Evolutionary conservation across 2,797 vertebrate genomes (phyloP).

Genomic region (Mus caroli): DNA sequence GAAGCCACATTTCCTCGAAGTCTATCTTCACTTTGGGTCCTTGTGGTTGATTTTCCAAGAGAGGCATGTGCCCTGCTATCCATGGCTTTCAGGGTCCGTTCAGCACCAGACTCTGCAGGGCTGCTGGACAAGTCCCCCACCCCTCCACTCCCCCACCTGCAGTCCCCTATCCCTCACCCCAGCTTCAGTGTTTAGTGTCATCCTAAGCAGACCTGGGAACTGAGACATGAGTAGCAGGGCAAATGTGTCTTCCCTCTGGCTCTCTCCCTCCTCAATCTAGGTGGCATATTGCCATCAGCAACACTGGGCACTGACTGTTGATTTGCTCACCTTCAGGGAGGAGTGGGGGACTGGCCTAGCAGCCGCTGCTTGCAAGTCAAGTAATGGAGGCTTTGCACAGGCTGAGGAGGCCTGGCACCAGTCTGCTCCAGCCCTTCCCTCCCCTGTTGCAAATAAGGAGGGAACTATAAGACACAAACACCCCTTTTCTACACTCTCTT

Average conservation of each 20-base stretch:
- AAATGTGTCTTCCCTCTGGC: constrained; percentile 61
- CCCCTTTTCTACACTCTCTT: not conserved
- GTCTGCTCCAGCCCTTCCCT: not conserved
- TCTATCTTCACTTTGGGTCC: not conserved
- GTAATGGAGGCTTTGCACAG: not conserved
- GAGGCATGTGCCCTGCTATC: not conserved
- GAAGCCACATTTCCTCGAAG: not conserved
- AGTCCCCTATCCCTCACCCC: too few species aligned
- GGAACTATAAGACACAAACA: not conserved
- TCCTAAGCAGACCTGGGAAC: constrained; percentile 43
- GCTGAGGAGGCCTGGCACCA: not conserved
- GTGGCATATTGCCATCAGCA: constrained; percentile 63
- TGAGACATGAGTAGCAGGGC: constrained; percentile 65
- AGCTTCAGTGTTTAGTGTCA: not conserved
- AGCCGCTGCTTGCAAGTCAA: not conserved
- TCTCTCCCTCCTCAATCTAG: constrained; percentile 53
- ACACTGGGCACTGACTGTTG: constrained; percentile 18
- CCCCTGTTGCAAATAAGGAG: not conserved
- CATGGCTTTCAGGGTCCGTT: not conserved
- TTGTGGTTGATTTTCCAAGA: not conserved
- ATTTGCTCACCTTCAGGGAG: not conserved
- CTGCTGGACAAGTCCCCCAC: fast-evolving
- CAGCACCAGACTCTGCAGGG: not conserved
- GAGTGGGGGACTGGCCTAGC: not conserved
- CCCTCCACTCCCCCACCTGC: too few species aligned